A percentile compares a stretch with the other conserved stretches of the same genome.
phyloP scores from a whole-genome alignment of 2,888 invertebrate species.

The Drosophila vallismaia region DNA sequence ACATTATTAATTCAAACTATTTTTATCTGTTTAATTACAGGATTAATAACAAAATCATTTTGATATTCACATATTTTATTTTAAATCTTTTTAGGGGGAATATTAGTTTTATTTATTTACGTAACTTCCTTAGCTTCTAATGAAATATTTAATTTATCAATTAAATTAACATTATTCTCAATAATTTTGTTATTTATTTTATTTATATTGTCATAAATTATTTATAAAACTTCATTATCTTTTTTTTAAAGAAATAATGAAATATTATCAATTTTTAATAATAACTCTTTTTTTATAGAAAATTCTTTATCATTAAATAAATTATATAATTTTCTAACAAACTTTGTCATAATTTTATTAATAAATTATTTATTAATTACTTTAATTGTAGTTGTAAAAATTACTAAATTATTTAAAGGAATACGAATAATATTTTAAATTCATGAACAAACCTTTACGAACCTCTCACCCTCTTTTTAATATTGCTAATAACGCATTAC shows the following conservation, averaged over 20 bases:
- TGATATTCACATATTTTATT: slow-evolving; percentile 88
- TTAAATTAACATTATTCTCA: slow-evolving; percentile 77
- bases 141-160: slow-evolving; percentile 85
- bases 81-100: slow-evolving; percentile 87
- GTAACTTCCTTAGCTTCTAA: slow-evolving; percentile 87
- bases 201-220: slow-evolving; percentile 63
- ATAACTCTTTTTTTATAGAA: slow-evolving; percentile 62
- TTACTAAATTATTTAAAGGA: slow-evolving; percentile 85
- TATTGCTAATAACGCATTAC: slow-evolving; percentile 87
- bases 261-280: slow-evolving; percentile 81
- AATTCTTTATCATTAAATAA: slow-evolving; percentile 85
- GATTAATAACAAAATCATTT: slow-evolving; percentile 85
- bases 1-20: slow-evolving; percentile 85
- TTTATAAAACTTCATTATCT: slow-evolving; percentile 73
- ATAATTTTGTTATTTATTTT: slow-evolving; percentile 59
- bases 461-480: slow-evolving; percentile 85
- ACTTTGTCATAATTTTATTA: slow-evolving; percentile 85
- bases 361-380: slow-evolving; percentile 87
- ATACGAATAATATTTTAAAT: slow-evolving; percentile 83
- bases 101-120: slow-evolving; percentile 88
- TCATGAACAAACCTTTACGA: slow-evolving; percentile 84
- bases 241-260: slow-evolving; percentile 77
- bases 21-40: slow-evolving; percentile 84
- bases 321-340: slow-evolving; percentile 85
- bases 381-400: slow-evolving; percentile 86